Percentiles rank a stretch among this genome's conserved stretches.
Evolutionary conservation across 2,113 vertebrate species (phyloP).

Genomic region (Poeciliopsis turrubarensis): DNA sequence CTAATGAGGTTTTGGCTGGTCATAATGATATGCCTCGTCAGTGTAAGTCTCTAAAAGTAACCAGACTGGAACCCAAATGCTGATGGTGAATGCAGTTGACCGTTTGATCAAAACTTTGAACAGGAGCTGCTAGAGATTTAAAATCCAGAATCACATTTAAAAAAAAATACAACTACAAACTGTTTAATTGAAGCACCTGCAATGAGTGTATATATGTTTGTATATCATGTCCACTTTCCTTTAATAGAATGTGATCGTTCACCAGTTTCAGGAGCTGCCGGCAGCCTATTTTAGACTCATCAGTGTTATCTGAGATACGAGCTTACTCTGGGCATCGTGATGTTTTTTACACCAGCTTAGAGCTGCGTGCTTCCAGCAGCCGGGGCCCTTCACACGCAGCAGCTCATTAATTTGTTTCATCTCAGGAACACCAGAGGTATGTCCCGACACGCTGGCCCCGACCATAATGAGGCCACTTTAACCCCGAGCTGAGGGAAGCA

Average conservation of each 20-base stretch:
- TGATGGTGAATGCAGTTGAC: too few relatives aligned
- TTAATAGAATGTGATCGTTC: slow-evolving; percentile 51
- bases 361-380: slow-evolving; percentile 59
- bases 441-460: slow-evolving; percentile 24
- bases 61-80: too few relatives aligned
- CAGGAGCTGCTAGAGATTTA: too few relatives aligned
- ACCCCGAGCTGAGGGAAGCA: slow-evolving; percentile 34
- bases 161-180: too few relatives aligned
- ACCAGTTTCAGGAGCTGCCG: slow-evolving; percentile 67
- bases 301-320: slow-evolving; percentile 72
- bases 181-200: too few relatives aligned
- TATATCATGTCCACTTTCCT: neutral
- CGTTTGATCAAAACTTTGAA: too few relatives aligned
- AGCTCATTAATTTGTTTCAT: slow-evolving; percentile 43
- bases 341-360: slow-evolving; percentile 51
- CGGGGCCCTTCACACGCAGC: slow-evolving; percentile 59
- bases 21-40: too few relatives aligned
- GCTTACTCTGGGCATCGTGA: slow-evolving; percentile 46
- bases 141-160: too few relatives aligned
- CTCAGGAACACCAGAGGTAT: slow-evolving; percentile 33
- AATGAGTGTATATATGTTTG: too few relatives aligned
- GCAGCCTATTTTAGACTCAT: slow-evolving; percentile 67
- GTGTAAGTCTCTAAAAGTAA: too few relatives aligned
- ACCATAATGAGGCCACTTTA: slow-evolving; percentile 34
- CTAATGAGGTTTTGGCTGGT: too few relatives aligned